Evolutionary conservation across 2,888 invertebrate genomes (phyloP).

Genomic region (Andrena marginata): DNA sequence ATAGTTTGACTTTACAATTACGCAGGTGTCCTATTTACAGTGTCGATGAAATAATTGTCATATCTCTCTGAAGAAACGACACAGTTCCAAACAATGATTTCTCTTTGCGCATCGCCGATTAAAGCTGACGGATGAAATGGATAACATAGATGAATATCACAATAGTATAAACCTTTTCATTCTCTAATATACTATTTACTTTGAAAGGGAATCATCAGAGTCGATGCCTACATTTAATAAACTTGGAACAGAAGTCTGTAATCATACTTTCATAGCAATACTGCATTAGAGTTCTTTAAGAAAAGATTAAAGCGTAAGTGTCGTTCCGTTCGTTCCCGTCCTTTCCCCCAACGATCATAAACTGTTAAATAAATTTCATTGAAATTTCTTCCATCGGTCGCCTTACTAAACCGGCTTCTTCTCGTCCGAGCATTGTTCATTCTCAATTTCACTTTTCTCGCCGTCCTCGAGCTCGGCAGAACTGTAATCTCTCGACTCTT

Average conservation of each 20-base stretch:
- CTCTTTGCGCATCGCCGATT: slow-evolving; percentile 4
- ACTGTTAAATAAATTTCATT: not conserved
- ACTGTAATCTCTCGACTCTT: slow-evolving; percentile 69
- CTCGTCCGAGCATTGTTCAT: slow-evolving; percentile 57
- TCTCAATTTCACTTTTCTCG: slow-evolving; percentile 53
- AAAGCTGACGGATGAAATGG: slow-evolving; percentile 22
- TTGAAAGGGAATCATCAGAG: slow-evolving; percentile 8
- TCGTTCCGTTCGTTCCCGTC: slow-evolving; percentile 15
- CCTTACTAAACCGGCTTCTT: slow-evolving; percentile 64
- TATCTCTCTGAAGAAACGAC: slow-evolving; percentile 23
- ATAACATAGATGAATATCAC: slow-evolving; percentile 48
- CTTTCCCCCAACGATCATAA: slow-evolving; percentile 10
- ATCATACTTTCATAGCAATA: slow-evolving; percentile 42
- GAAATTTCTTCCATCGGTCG: not conserved
- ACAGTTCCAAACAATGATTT: slow-evolving; percentile 3
- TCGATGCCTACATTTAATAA: slow-evolving; percentile 5
- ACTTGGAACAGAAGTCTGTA: slow-evolving; percentile 29
- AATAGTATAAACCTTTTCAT: slow-evolving; percentile 26
- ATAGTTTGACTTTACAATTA: slow-evolving; percentile 58
- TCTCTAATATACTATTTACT: slow-evolving; percentile 14
- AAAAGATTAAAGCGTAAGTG: slow-evolving; percentile 12
- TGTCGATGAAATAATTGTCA: slow-evolving; percentile 33
- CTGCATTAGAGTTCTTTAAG: slow-evolving; percentile 24
- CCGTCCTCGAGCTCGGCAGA: slow-evolving; percentile 62
- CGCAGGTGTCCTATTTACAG: slow-evolving; percentile 54